Percentiles rank a stretch among this genome's conserved stretches.
Conservation (phyloP, 2,888 invertebrate genomes). For the Galerucella pusilla region DNA sequence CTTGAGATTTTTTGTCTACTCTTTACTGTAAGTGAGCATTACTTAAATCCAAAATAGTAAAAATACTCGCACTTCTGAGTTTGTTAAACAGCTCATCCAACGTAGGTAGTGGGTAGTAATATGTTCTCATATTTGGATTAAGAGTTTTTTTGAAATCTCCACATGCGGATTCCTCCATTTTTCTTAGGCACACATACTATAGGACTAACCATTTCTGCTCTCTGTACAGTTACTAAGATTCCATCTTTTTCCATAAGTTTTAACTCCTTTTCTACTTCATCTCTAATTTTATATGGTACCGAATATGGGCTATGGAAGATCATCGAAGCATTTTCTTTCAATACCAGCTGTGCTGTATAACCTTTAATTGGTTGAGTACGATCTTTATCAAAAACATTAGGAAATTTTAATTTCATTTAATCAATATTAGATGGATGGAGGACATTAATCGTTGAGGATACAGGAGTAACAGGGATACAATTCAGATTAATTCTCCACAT, state of each 20-base stretch:
- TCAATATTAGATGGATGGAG: conserved; percentile 68
- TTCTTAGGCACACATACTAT: conserved; percentile 31
- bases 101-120: too few relatives aligned
- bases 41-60: too few relatives aligned
- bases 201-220: conserved; percentile 26
- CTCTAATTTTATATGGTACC: not conserved
- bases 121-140: too few relatives aligned
- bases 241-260: conserved; percentile 15
- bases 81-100: too few relatives aligned
- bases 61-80: too few relatives aligned
- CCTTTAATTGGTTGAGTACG: conserved; percentile 18
- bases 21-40: too few relatives aligned
- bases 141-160: too few relatives aligned
- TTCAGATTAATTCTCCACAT: too few relatives aligned
- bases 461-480: too few relatives aligned
- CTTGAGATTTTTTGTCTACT: too few relatives aligned
- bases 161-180: conserved; percentile 16
- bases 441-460: not conserved
- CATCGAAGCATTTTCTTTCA: conserved; percentile 19
- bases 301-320: too few relatives aligned
- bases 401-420: conserved; percentile 56
- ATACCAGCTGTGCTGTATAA: conserved; percentile 25
- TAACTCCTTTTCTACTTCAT: conserved; percentile 22
- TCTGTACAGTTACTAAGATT: conserved; percentile 18
- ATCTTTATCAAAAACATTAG: conserved; percentile 23